Base-by-base conservation (phyloP, 2,797 vertebrate species). In the Amniataba percoides region DNA sequence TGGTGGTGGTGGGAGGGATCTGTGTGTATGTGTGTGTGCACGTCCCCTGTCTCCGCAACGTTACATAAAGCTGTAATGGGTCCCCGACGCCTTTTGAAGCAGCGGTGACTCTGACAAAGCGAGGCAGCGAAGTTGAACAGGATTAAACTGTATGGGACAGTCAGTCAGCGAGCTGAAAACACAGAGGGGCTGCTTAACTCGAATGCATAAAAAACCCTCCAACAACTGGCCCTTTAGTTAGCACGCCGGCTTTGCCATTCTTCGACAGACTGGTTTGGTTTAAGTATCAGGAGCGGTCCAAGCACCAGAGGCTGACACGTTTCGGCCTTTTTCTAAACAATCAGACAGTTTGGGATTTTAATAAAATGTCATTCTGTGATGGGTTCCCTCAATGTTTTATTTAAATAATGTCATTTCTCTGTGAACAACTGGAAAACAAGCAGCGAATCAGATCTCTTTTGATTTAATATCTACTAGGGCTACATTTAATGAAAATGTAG, bases 11-110 rank as follows among this genome's bases (percentile, higher is more conserved):
- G 34, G 34, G 56, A 13, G 71, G 57, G 53, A 11, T 69, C 43
- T 83, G 63, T 71, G 75, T 79, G 66, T 77, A 66, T 76, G 57
- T 81, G 72, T 83, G 79, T 63, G 80, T 58, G 69, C 39, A 68
- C 27, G 36, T 70, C 58, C 58, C 23, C 77, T 18, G 62, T 83
- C 83, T 80, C 40, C 0, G 15, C 57, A 60, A 80, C 48, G 67
- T 93, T 92, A 90, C 91, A 90, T 89, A 89, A 90, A 93, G 84
- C 89, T 75, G 88, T 91, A 89, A 90, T 87, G 83, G 85, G 58
- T 90, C 87, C 80, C 90, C 25, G 74, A 74, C 45, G 80, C 83
- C 80, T 84, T 90, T 77, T 89, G 83, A 92, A 89, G 86, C 86
- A 49, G 61, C 40, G 1, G 63, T 74, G 89, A 86, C 87, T 87